phyloP scores from a whole-genome alignment of 2,888 invertebrate genomes.

The Melipona beecheii region DNA sequence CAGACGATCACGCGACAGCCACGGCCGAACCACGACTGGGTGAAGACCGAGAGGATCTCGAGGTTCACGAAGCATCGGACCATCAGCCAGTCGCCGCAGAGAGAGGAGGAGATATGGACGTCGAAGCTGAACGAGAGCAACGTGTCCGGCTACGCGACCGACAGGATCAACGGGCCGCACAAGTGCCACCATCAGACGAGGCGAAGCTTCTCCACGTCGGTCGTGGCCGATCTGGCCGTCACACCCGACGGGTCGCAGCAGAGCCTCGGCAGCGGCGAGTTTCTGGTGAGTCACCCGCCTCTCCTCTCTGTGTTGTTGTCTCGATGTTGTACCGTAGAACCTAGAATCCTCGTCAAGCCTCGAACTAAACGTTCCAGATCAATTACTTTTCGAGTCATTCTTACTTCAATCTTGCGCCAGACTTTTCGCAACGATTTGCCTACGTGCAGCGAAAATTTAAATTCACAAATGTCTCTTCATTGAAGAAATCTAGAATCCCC shows the following conservation, averaged over 20 bases:
- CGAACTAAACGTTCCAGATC: too few species aligned
- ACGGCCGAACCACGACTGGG: slow-evolving; percentile 80
- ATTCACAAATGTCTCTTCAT: not conserved
- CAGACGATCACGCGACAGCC: slow-evolving; percentile 79
- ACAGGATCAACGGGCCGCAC: slow-evolving; percentile 71
- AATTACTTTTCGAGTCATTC: too few species aligned
- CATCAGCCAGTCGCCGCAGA: slow-evolving; percentile 77
- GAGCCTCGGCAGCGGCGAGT: slow-evolving; percentile 79
- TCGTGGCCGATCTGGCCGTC: slow-evolving; percentile 78
- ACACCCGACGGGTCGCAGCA: slow-evolving; percentile 79
- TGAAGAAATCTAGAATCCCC: slow-evolving; percentile 14
- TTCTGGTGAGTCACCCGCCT: slow-evolving; percentile 74
- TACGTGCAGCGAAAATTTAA: not conserved
- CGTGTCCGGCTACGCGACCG: slow-evolving; percentile 72
- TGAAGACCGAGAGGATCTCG: slow-evolving; percentile 77
- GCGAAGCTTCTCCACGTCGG: slow-evolving; percentile 79
- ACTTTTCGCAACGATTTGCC: too few species aligned
- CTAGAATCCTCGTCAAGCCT: not conserved
- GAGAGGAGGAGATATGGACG: slow-evolving; percentile 77
- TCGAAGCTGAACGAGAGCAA: slow-evolving; percentile 72
- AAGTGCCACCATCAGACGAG: slow-evolving; percentile 78
- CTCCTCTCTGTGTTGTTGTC: slow-evolving; percentile 26
- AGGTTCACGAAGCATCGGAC: slow-evolving; percentile 78
- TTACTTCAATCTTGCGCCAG: too few species aligned
- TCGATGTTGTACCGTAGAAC: slow-evolving; percentile 52